Base-by-base conservation (phyloP, 1,140 invertebrate genomes). In the Ooceraea biroi region DNA sequence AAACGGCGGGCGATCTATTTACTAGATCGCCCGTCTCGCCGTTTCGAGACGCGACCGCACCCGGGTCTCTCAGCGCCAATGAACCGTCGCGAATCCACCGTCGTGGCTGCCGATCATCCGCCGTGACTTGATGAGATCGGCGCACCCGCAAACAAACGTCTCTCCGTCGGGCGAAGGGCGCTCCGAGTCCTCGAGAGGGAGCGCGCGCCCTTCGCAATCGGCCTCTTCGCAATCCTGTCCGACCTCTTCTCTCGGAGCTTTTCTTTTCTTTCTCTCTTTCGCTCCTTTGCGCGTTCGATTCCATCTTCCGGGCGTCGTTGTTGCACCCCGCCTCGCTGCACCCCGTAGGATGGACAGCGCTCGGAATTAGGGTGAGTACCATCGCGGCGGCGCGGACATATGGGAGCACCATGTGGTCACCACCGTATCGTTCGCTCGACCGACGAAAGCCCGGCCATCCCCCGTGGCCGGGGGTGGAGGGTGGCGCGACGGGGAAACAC, bases 361-460 rank as follows among this genome's bases (percentile, higher is more conserved):
- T 88, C 84, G 77, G 86, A 85, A 86, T 92, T 91, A 88, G 90
- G 90, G 89, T 77, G 85, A 83, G 83, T 73, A 30, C 82, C 72
- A 44, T 57, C 60, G 60, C 36, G 85, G 83, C 84, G 50, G 66
- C 55, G 85, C 87, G 90, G 90, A 92, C 91, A 92, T 92, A 92
- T 92, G 91, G 91, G 91, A 89, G 86, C 90, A 88, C 90, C 91
- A 92, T 92, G 91, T 92, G 91, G 91, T 88, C 84, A 91, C 82
- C 88, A 77, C 68, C 63, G 78, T 85, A 87, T 69, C 63, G 63
- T 60, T 71, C 72, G 77, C 85, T 84, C 76, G 71, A 68, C 44
- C 82, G 66, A 73, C 77, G 60, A 84, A 84, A 82, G 52, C 74
- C 63, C 83, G 41, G 19, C 44, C 30, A 50, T 76, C 83, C 84